phyloP scores from a whole-genome alignment of 1,140 invertebrate genomes.

The Atta colombica region DNA sequence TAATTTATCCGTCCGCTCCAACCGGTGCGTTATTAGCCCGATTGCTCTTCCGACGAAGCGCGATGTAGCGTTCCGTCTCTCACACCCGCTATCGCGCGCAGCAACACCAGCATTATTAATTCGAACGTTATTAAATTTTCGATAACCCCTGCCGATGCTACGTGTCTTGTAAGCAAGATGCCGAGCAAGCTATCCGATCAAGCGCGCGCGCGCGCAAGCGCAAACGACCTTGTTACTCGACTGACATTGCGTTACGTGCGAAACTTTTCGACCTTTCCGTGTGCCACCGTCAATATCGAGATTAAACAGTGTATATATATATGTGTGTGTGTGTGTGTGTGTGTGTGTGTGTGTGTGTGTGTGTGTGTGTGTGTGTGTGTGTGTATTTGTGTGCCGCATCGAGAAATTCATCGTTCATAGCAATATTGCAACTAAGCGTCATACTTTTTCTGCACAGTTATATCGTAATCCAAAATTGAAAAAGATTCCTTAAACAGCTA shows the following conservation, averaged over 20 bases:
- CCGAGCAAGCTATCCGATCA: slow-evolving; percentile 63
- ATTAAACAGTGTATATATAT: slow-evolving; percentile 23
- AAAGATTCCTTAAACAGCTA: neutral
- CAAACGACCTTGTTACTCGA: slow-evolving; percentile 59
- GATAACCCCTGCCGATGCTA: slow-evolving; percentile 63
- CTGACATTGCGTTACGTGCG: slow-evolving; percentile 57
- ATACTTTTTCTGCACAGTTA: neutral
- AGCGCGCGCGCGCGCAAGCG: slow-evolving; percentile 22
- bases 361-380: too few species aligned
- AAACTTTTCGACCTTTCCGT: slow-evolving; percentile 51
- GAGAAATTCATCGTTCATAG: slow-evolving; percentile 16
- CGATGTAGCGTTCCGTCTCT: slow-evolving; percentile 35
- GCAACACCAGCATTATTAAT: slow-evolving; percentile 64
- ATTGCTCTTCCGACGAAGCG: slow-evolving; percentile 68
- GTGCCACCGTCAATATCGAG: slow-evolving; percentile 44
- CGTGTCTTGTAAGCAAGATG: slow-evolving; percentile 63
- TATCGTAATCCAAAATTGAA: neutral
- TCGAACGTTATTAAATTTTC: slow-evolving; percentile 64
- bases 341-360: too few species aligned
- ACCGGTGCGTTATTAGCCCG: slow-evolving; percentile 66
- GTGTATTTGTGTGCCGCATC: too few species aligned
- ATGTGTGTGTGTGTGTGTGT: too few species aligned
- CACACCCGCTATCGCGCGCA: slow-evolving; percentile 33
- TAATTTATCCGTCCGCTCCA: slow-evolving; percentile 70
- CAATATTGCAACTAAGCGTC: slow-evolving; percentile 7